Evolutionary conservation across 2,797 vertebrate species (phyloP), one percentile per base, ranked within the genome.

Genomic region (Hoplostethus mediterraneus): DNA sequence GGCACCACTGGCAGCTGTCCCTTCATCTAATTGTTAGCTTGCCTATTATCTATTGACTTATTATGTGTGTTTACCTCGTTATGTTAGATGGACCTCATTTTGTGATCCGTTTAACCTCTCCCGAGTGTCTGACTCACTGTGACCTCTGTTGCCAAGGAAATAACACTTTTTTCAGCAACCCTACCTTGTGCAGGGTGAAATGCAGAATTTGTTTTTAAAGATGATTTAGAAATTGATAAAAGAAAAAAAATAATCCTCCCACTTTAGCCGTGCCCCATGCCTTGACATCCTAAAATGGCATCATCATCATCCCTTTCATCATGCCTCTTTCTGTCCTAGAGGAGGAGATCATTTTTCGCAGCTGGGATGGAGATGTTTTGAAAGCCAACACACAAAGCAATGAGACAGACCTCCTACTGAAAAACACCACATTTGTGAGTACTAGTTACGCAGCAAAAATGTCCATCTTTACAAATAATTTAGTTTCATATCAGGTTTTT

Each of bases 391-490:
- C 70, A 0, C 40, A 68, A n/a, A 85, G 6, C 63, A 93, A 93
- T 31, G 72, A 93, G 71, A 93, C 89, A 0, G 72, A 90, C 3
- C 67, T 94, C 7, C 82, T 95, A 49, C 78, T 95, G 81, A 94
- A 89, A 58, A 94, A 94, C 87, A 88, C 90, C 7, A 94, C 92
- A 2, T 94, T 94, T 77, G 94, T 95, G 74, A 94, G 94, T 89
- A n/a, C 16, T 30, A 5, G 1, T 48, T 31, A 0, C 31, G 10
- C 30, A 12, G 14, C 14, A 47, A 47, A 47, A 47, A 47, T 28
- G 28, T 28, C 3, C 28, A 28, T 28, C 28, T 28, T 28, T 28
- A 28, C 28, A 28, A 28, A 28, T 1, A 28, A 3, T 28, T 1
- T 28, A 2, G 28, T 28, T 28, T 28, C 28, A 28, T 28, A 28